phyloP scores from a whole-genome alignment of 2,113 vertebrate genomes.

The Atherinomorus stipes region DNA sequence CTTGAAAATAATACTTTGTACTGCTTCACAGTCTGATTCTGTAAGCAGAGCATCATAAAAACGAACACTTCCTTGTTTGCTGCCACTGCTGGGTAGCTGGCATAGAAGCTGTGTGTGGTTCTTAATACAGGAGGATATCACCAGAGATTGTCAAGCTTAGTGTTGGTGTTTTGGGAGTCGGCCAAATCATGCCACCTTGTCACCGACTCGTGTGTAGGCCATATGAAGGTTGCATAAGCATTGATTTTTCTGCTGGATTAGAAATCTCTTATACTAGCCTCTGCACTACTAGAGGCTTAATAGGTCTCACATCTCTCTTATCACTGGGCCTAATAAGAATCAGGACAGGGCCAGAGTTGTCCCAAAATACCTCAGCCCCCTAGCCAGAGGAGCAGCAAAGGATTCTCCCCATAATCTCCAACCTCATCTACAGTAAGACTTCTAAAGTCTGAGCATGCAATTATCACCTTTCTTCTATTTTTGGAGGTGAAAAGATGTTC shows the following conservation, averaged over 20 bases:
- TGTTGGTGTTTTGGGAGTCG: constrained; percentile 4
- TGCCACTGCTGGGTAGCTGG: neutral
- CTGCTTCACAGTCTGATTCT: constrained; percentile 6
- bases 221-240: constrained; percentile 48
- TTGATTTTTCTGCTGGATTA: constrained; percentile 35
- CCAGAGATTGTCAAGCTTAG: neutral
- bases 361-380: constrained; percentile 48
- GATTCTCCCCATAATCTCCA: constrained; percentile 24
- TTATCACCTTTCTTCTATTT: constrained; percentile 43
- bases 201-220: constrained; percentile 20
- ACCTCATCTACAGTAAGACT: constrained; percentile 40
- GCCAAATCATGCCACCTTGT: constrained; percentile 36
- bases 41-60: neutral
- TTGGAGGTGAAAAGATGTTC: constrained; percentile 9
- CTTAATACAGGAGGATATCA: constrained; percentile 3
- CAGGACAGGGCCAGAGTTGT: constrained; percentile 41
- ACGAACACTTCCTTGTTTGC: neutral
- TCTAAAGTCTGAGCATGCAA: constrained; percentile 29
- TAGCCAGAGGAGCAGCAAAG: constrained; percentile 18
- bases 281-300: constrained; percentile 44
- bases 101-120: neutral
- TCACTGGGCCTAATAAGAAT: constrained; percentile 60
- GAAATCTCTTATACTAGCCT: constrained; percentile 15
- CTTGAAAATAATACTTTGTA: neutral
- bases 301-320: constrained; percentile 61